These are phyloP conservation scores for Parochlus steinenii DNA, from an alignment of 2,888 invertebrate species.

Conservation along the genomic window DNA sequence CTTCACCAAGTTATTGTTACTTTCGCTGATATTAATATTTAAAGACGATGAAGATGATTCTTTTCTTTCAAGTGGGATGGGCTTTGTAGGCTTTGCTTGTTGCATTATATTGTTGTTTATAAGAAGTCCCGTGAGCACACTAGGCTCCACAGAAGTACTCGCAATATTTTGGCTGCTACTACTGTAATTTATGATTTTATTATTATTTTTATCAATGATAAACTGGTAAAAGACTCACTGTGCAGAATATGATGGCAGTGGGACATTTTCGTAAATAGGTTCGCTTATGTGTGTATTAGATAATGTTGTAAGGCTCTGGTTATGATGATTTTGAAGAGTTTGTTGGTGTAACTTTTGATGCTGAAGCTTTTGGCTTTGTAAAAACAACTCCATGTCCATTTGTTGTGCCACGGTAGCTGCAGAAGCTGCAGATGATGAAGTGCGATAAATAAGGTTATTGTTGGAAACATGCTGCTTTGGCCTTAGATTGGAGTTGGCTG, in stretches of 20 bases:
- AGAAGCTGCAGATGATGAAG: constrained; percentile 8
- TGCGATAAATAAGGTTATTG: constrained; percentile 8
- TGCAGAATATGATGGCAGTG: constrained; percentile 44
- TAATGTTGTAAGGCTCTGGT: constrained; percentile 26
- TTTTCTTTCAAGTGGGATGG: no score
- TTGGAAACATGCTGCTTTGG: constrained; percentile 9
- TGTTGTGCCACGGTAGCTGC: constrained; percentile 3
- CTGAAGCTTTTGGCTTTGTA: constrained; percentile 8
- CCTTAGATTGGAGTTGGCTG: constrained; percentile 8
- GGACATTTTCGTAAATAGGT: constrained; percentile 70
- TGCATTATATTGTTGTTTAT: background rate
- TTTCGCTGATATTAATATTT: no score
- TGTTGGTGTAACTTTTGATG: constrained; percentile 5
- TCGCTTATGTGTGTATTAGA: constrained; percentile 32
- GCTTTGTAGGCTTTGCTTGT: no score
- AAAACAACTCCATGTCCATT: constrained; percentile 3
- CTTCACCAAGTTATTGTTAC: no score
- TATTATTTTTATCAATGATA: constrained; percentile 2
- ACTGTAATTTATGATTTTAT: constrained; percentile 17
- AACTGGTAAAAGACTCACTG: no score
- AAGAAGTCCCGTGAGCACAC: background rate
- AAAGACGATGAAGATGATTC: no score
- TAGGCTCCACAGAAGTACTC: constrained; percentile 18
- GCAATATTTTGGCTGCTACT: constrained; percentile 23
- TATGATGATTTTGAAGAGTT: constrained; percentile 27